These are phyloP conservation scores for Meleagris gallopavo DNA, from an alignment of 2,113 vertebrate species.

Conservation along the genomic window DNA sequence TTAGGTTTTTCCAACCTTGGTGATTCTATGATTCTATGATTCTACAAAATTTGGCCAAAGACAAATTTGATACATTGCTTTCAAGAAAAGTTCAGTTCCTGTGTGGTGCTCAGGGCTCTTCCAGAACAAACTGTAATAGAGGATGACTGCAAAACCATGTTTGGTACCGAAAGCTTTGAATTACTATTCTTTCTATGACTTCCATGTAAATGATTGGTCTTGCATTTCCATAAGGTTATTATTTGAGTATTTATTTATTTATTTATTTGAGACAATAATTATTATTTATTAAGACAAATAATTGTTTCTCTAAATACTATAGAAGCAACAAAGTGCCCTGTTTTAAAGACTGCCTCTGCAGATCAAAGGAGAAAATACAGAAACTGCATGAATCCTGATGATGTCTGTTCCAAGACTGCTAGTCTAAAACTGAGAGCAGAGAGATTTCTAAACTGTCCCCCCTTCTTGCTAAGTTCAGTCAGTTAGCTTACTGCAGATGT, in stretches of 20 bases:
- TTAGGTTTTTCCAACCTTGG: no score
- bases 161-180: slow-evolving; percentile 1
- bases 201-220: not conserved
- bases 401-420: not conserved
- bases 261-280: not conserved
- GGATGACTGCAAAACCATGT: slow-evolving; percentile 8
- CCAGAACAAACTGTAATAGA: not conserved
- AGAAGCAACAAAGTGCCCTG: not conserved
- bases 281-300: not conserved
- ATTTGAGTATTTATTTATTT: not conserved
- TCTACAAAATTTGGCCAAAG: slow-evolving; percentile 37
- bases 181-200: not conserved
- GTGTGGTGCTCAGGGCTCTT: not conserved
- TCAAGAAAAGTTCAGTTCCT: not conserved
- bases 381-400: not conserved
- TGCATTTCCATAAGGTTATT: not conserved
- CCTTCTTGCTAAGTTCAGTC: not conserved
- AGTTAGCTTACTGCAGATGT: not conserved
- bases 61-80: slow-evolving; percentile 5
- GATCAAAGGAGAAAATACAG: not conserved
- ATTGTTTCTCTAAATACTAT: not conserved
- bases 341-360: not conserved
- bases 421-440: not conserved
- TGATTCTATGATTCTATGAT: no score
- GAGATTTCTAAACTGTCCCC: not conserved